phyloP scores from a whole-genome alignment of 2,888 invertebrate genomes.

The Oscheius onirici region DNA sequence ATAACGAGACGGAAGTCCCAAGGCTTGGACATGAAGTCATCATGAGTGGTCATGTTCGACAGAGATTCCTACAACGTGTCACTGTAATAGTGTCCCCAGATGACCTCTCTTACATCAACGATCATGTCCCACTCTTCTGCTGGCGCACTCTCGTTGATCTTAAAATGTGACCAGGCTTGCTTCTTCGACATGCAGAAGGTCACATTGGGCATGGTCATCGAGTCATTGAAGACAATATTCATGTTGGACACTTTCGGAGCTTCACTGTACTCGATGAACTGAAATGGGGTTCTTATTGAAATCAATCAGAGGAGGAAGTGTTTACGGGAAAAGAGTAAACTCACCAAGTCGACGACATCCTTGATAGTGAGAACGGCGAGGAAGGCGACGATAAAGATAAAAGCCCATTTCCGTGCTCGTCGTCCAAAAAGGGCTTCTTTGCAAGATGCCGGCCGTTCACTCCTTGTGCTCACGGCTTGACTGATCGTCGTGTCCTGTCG shows the following conservation, averaged over 20 bases:
- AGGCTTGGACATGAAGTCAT: constrained; percentile 57
- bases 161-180: constrained; percentile 70
- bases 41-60: constrained; percentile 62
- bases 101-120: constrained; percentile 51
- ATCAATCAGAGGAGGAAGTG: background rate
- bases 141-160: constrained; percentile 57
- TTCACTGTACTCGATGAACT: constrained; percentile 64
- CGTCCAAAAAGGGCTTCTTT: constrained; percentile 59
- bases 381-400: constrained; percentile 67
- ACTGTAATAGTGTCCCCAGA: background rate
- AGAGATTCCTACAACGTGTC: constrained; percentile 52
- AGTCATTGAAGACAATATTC: constrained; percentile 69
- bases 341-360: constrained; percentile 66
- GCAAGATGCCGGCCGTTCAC: constrained; percentile 36
- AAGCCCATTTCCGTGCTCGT: constrained; percentile 62
- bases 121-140: constrained; percentile 63
- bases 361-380: constrained; percentile 68
- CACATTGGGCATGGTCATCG: constrained; percentile 69
- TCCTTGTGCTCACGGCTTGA: constrained; percentile 39
- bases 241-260: constrained; percentile 69
- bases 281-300: too few species aligned
- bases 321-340: background rate
- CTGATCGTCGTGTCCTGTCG: constrained; percentile 19
- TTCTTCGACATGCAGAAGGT: constrained; percentile 69
- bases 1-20: constrained; percentile 68